phyloP scores from a whole-genome alignment of 2,797 vertebrate genomes.

The Lepus townsendii region DNA sequence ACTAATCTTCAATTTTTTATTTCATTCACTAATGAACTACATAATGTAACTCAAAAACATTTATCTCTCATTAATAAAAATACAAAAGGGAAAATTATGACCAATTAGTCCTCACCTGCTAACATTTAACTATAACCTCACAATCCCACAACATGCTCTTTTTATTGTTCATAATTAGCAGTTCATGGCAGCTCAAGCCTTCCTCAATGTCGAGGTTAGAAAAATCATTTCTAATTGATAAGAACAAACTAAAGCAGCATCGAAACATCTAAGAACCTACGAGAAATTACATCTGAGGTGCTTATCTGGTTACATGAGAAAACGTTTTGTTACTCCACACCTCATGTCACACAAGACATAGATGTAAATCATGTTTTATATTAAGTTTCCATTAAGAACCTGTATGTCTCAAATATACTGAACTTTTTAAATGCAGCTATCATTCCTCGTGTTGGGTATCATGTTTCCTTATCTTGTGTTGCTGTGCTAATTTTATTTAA shows the following conservation, averaged over 20 bases:
- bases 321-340: not conserved
- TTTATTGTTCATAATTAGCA: slow-evolving; percentile 64
- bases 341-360: not conserved
- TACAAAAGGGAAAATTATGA: slow-evolving; percentile 77
- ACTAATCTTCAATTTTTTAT: slow-evolving; percentile 72
- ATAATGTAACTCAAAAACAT: slow-evolving; percentile 76
- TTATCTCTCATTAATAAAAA: slow-evolving; percentile 82
- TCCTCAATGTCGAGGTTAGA: slow-evolving; percentile 56
- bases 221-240: slow-evolving; percentile 59
- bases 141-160: slow-evolving; percentile 8
- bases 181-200: slow-evolving; percentile 62
- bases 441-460: not conserved
- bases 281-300: slow-evolving; percentile 38
- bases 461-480: slow-evolving; percentile 11
- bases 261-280: slow-evolving; percentile 27
- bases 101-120: slow-evolving; percentile 77
- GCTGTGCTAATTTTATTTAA: slow-evolving; percentile 57
- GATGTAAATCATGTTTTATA: slow-evolving; percentile 33
- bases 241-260: slow-evolving; percentile 42
- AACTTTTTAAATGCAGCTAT: not conserved
- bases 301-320: not conserved
- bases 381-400: slow-evolving; percentile 11
- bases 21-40: slow-evolving; percentile 70
- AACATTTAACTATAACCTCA: slow-evolving; percentile 66
- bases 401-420: slow-evolving; percentile 19